Base-by-base conservation (phyloP, 2,888 invertebrate genomes). In the Agrotis ipsilon region DNA sequence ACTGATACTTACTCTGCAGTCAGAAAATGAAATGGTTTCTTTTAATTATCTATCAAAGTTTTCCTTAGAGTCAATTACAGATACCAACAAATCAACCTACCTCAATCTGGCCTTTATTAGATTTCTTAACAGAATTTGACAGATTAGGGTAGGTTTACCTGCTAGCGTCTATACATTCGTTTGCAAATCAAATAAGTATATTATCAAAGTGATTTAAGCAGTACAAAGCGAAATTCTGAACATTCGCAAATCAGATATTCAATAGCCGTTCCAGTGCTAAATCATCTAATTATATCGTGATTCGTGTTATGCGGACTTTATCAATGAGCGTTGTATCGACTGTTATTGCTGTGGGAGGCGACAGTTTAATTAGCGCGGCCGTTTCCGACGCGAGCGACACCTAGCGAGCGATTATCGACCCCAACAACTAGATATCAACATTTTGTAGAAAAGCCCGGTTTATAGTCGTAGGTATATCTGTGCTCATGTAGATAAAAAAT, bases 301-400 rank as follows among this genome's bases (percentile, higher is more conserved):
- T 76, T 48, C 45, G 21, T 48, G 67, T 77, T 75, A 75, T 57
- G 52, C 62, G 43, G 65, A 80, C 70, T 83, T 84, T 86, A 88
- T 88, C 84, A 87, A 87, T 85, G 71, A 82, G 78, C 65, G 71
- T 72, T 83, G 74, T 83, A 80, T 67, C 57, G 63, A 67, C 27
- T 48, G 79, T 71, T 84, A 80, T 78, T 75, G 72, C 69, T 72
- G 71, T 63, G 85, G 86, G 73, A 82, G 79, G 82, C 80, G 87
- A 86, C 87, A 88, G 86, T 86, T 89, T 88, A 89, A 89, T 89
- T 88, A 87, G 82, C 58, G 58, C 54, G 43, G 46, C 49, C 49
- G 59, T 39, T 54, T 21, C 45, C 51, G 43, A 55, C 46, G 62
- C 62, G 39, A 19, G 45, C 45, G 60, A 55, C 65, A 81, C 54